A percentile compares a stretch with the other conserved stretches of the same genome.
These are phyloP conservation scores for Drosophila quinaria DNA, from an alignment of 2,888 invertebrate species.

Conservation along the genomic window DNA sequence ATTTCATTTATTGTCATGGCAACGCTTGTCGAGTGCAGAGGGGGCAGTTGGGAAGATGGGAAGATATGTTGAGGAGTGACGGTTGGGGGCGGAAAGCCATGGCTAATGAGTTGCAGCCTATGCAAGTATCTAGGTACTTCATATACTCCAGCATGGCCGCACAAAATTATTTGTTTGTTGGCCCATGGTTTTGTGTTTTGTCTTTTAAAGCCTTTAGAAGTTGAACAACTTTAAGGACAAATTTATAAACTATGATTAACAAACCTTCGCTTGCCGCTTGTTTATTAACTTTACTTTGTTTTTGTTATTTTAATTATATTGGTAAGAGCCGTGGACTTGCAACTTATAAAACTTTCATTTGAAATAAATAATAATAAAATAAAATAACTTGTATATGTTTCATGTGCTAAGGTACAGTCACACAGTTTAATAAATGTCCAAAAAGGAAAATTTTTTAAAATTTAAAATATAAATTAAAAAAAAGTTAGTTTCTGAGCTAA, in stretches of 20 bases:
- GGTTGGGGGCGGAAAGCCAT: background rate
- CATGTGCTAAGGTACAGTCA: too few relatives aligned
- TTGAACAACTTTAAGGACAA: background rate
- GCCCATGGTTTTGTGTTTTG: background rate
- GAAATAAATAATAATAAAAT: too few relatives aligned
- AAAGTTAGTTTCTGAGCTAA: too few relatives aligned
- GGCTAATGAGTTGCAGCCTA: constrained; percentile 19
- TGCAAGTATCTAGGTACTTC: background rate
- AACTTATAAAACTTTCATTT: too few relatives aligned
- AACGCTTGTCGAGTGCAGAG: constrained; percentile 21
- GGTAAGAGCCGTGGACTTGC: too few relatives aligned
- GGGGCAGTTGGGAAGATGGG: background rate
- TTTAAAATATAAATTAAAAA: too few relatives aligned
- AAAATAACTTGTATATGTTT: too few relatives aligned
- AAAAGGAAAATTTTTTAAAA: too few relatives aligned
- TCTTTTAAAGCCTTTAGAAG: background rate
- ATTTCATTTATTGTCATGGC: constrained; percentile 73
- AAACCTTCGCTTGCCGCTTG: too few relatives aligned
- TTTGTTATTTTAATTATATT: too few relatives aligned
- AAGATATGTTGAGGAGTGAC: background rate
- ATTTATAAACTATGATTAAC: background rate
- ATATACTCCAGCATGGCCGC: background rate
- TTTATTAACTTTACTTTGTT: too few relatives aligned
- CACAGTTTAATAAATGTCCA: too few relatives aligned
- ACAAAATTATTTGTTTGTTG: background rate